phyloP scores from a whole-genome alignment of 1,140 invertebrate genomes.

The Diuraphis noxia region DNA sequence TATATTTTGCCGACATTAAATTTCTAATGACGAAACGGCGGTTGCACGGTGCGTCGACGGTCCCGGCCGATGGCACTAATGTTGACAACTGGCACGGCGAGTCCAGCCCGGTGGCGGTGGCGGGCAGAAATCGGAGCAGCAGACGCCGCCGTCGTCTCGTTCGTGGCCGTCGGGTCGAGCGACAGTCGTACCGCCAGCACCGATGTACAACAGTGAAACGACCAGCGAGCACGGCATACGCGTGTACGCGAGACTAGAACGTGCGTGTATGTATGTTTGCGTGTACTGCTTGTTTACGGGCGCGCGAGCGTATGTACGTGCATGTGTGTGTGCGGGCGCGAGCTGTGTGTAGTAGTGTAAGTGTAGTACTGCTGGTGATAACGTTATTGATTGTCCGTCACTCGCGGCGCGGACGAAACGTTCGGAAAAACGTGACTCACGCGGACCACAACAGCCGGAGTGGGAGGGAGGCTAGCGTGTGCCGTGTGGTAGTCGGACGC shows the following conservation, averaged over 20 bases:
- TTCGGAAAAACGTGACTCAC: conserved; percentile 31
- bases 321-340: neutral
- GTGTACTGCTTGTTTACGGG: neutral
- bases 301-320: too few species aligned
- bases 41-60: neutral
- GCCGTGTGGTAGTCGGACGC: neutral
- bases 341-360: too few species aligned
- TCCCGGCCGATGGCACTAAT: neutral
- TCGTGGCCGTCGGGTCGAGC: neutral
- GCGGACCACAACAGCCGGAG: neutral
- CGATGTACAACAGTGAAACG: neutral
- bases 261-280: neutral
- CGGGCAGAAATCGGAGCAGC: neutral
- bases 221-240: conserved; percentile 26
- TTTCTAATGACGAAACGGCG: neutral
- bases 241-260: conserved; percentile 5
- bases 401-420: neutral
- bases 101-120: neutral
- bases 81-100: neutral
- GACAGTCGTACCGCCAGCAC: neutral
- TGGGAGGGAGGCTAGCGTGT: neutral
- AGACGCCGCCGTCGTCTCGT: neutral
- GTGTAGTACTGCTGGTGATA: neutral
- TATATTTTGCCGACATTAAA: conserved; percentile 39
- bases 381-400: conserved; percentile 41